Percentiles rank a stretch among this genome's conserved stretches.
These are phyloP conservation scores for Hydrophis major DNA, from an alignment of 2,797 vertebrate species.

Conservation along the genomic window DNA sequence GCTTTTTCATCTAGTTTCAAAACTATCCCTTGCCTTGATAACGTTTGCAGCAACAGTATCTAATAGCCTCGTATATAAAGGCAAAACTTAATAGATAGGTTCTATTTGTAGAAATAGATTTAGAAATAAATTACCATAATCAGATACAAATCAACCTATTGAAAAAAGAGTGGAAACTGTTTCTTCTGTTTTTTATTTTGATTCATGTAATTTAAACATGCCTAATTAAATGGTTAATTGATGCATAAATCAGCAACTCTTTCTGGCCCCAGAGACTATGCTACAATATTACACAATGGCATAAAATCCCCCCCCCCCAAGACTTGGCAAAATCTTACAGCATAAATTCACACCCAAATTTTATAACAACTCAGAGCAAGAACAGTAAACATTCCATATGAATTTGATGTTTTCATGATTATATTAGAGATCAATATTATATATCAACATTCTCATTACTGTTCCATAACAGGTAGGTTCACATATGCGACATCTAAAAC, in stretches of 20 bases:
- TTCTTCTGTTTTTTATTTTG: not conserved
- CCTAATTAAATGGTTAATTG: not conserved
- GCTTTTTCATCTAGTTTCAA: not conserved
- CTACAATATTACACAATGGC: not conserved
- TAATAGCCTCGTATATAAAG: not conserved
- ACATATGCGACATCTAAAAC: not conserved
- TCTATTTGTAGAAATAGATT: not conserved
- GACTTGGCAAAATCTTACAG: not conserved
- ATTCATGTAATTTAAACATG: not conserved
- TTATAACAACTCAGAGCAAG: not conserved
- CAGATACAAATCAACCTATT: not conserved
- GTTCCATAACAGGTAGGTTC: not conserved
- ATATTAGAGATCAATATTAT: not conserved
- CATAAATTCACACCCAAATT: not conserved
- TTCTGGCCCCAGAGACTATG: not conserved
- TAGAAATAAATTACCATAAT: not conserved
- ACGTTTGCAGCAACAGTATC: not conserved
- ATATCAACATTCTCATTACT: not conserved
- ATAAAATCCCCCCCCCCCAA: not conserved
- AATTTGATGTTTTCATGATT: not conserved
- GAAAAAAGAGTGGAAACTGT: not conserved
- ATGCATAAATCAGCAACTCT: not conserved
- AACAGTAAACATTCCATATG: not conserved
- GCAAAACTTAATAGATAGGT: not conserved
- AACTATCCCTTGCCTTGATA: conserved; percentile 15